Percentiles rank a stretch among this genome's conserved stretches.
Conservation (phyloP, 2,113 vertebrate genomes). For the Nansenia antarctica region DNA sequence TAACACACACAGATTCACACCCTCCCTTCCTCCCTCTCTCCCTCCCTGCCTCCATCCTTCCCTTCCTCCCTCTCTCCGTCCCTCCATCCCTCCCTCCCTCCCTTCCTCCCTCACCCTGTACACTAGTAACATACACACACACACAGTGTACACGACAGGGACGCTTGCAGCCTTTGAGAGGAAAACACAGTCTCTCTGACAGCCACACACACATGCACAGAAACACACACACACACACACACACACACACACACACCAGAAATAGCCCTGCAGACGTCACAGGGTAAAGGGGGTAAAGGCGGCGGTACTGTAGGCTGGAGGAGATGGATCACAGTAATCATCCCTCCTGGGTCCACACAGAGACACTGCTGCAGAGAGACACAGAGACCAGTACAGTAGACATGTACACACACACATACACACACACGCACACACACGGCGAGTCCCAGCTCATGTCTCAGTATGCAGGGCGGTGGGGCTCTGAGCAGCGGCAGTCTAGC, state of each 20-base stretch:
- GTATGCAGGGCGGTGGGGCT: not conserved
- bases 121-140: not conserved
- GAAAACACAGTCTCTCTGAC: conserved; percentile 24
- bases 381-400: conserved; percentile 22
- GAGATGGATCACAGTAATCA: conserved; percentile 69
- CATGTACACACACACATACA: conserved; percentile 9
- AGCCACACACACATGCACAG: conserved; percentile 15
- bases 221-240: not conserved
- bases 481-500: not conserved
- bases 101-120: no score
- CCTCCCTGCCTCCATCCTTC: no score
- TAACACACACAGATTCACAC: conserved; percentile 9
- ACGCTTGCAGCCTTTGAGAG: no score
- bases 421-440: not conserved
- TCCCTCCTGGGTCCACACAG: conserved; percentile 68
- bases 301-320: conserved; percentile 27
- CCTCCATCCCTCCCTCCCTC: no score
- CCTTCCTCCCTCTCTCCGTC: no score
- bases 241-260: conserved; percentile 28
- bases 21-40: no score
- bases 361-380: conserved; percentile 50
- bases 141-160: no score
- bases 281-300: conserved; percentile 44
- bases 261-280: conserved; percentile 52
- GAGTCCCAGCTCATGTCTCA: not conserved